Base-by-base conservation (phyloP, 2,888 invertebrate species). In the Pseudococcus longispinus region DNA sequence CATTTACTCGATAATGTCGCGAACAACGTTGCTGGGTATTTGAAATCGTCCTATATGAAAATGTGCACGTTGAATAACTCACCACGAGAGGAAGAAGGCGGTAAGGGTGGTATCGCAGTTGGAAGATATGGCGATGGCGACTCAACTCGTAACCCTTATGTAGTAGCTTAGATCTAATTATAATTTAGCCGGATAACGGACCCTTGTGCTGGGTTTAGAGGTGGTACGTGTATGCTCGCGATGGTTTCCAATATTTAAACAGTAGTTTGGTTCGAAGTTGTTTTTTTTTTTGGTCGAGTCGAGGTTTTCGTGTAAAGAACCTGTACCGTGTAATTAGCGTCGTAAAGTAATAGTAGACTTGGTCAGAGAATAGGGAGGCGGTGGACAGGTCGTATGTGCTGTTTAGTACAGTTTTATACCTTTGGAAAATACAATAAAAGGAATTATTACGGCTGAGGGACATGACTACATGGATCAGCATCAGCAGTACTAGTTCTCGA, bases 71-170 rank as follows among this genome's bases (percentile, higher is more conserved):
- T n/a, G n/a, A n/a, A n/a, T n/a, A n/a, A n/a, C n/a, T n/a, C n/a
- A n/a, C n/a, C n/a, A n/a, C n/a, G n/a, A 55, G 55, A 55, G 55
- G 55, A 55, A 55, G 55, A 55, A 55, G 55, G 55, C 55, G 55
- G 55, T 55, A 60, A 60, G 60, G 60, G 60, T 60, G 60, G 60
- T 60, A 60, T 60, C 60, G 37, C 37, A 23, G 60, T 60, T 60
- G 60, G 23, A 60, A 60, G 60, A 60, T 23, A 60, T 60, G 60
- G 60, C 60, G 20, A 60, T 13, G 55, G 18, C 51, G 51, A 46
- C 15, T 46, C 44, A 11, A 46, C 44, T 60, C 11, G 11, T 60
- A 60, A 60, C 60, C 60, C 60, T 60, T 60, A 23, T 11, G 60
- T 51, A n/a, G 5, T 46, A 51, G 55, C 37, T 37, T 60, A 1